Percentiles rank a stretch among this genome's conserved stretches.
phyloP scores from a whole-genome alignment of 2,888 invertebrate species.

The Epinotia nisella region DNA sequence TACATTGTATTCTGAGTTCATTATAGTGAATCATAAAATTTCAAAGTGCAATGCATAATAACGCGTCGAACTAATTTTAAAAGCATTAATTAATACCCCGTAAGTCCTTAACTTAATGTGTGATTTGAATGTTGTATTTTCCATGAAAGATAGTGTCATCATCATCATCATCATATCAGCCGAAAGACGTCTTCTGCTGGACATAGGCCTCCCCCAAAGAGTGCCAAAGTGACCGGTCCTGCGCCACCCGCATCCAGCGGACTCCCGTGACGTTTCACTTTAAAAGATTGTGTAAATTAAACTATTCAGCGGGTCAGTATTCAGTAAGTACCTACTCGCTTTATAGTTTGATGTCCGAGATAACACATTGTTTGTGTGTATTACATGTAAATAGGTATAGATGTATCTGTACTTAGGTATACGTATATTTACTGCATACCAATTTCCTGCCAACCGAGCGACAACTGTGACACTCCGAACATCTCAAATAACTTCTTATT shows the following conservation, averaged over 20 bases:
- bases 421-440: background rate
- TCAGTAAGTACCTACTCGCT: background rate
- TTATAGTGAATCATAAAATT: background rate
- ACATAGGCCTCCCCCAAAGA: too few relatives aligned
- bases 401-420: background rate
- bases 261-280: too few relatives aligned
- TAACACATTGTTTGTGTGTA: background rate
- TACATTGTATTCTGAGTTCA: background rate
- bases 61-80: background rate
- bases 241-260: too few relatives aligned
- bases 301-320: background rate
- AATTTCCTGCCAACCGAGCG: constrained; percentile 15
- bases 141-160: background rate
- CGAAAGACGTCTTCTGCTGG: too few relatives aligned
- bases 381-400: background rate
- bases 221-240: too few relatives aligned
- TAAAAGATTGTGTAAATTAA: background rate
- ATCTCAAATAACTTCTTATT: constrained; percentile 26
- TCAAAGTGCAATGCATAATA: too few relatives aligned
- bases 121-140: background rate
- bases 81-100: background rate
- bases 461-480: constrained; percentile 16
- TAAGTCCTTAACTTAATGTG: background rate
- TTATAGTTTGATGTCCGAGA: background rate
- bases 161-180: too few relatives aligned